Conservation (phyloP, 2,888 invertebrate species). For the Leptinotarsa rubiginosa region DNA sequence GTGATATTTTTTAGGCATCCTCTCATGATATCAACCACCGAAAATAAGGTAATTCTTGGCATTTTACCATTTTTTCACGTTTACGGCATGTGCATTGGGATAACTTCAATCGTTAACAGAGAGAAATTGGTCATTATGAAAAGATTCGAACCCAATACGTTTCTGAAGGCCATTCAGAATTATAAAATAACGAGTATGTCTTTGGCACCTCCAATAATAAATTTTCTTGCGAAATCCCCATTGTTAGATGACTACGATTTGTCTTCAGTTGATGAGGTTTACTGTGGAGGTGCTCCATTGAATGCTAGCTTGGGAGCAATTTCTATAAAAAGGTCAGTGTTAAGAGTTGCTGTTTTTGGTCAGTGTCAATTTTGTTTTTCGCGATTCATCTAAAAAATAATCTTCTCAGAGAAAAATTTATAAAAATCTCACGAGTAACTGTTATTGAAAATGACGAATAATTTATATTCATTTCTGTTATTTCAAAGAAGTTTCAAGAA, state of each 20-base stretch:
- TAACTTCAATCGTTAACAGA: constrained; percentile 41
- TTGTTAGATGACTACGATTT: constrained; percentile 81
- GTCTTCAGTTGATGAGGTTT: constrained; percentile 73
- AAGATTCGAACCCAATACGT: constrained; percentile 66
- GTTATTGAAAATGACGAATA: not conserved
- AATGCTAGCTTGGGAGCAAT: constrained; percentile 75
- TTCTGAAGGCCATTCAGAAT: constrained; percentile 76
- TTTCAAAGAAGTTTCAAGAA: too few species aligned
- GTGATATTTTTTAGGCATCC: not conserved
- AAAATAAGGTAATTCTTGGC: constrained; percentile 36
- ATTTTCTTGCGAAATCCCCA: constrained; percentile 84
- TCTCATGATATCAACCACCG: not conserved
- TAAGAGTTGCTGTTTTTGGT: not conserved
- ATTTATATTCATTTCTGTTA: not conserved
- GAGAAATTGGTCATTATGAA: constrained; percentile 48
- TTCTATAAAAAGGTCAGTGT: constrained; percentile 62
- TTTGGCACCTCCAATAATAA: constrained; percentile 84
- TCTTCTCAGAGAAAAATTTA: too few species aligned
- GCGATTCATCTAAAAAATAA: too few species aligned
- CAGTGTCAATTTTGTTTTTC: too few species aligned
- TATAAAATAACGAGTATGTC: constrained; percentile 75
- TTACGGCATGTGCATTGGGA: constrained; percentile 49
- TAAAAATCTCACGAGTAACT: too few species aligned
- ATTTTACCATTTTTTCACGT: constrained; percentile 54
- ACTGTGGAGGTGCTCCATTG: constrained; percentile 85